A percentile compares a stretch with the other conserved stretches of the same genome.
Evolutionary conservation across 2,888 invertebrate species (phyloP).

Genomic region (Didymodactylos carnosus): DNA sequence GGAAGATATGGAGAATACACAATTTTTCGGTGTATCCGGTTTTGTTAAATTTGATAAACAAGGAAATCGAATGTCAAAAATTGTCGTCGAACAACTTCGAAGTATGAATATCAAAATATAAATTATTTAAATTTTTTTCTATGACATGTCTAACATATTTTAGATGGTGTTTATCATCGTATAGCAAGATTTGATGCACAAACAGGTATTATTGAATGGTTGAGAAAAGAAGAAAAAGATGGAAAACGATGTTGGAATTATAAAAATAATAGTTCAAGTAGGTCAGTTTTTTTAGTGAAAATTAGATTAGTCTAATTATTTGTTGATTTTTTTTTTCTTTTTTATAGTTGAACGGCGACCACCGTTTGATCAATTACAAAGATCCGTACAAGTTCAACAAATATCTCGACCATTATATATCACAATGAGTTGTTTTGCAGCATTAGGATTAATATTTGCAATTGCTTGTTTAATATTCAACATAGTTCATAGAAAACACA

Average conservation of each 20-base stretch:
- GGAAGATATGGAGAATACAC: slow-evolving; percentile 8
- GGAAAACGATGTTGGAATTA: neutral
- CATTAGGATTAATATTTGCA: slow-evolving; percentile 65
- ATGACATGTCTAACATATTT: too few relatives aligned
- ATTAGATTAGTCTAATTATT: too few relatives aligned
- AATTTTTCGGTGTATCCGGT: slow-evolving; percentile 37
- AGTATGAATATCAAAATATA: too few relatives aligned
- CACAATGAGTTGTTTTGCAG: slow-evolving; percentile 72
- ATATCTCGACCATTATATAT: slow-evolving; percentile 64
- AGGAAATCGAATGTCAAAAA: slow-evolving; percentile 90
- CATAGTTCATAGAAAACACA: slow-evolving; percentile 67
- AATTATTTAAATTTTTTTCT: too few relatives aligned
- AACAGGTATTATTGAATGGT: neutral
- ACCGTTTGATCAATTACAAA: neutral
- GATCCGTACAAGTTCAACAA: neutral
- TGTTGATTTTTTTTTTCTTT: too few relatives aligned
- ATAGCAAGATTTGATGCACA: neutral
- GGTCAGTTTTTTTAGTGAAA: neutral
- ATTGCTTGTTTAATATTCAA: slow-evolving; percentile 72
- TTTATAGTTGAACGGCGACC: neutral
- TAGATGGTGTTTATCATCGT: neutral
- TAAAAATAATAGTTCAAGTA: neutral
- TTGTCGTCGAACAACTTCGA: slow-evolving; percentile 71
- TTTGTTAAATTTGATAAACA: slow-evolving; percentile 82
- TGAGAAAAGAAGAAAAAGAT: neutral